Conservation (phyloP, 2,113 vertebrate genomes). For the Ornithorhynchus anatinus region DNA sequence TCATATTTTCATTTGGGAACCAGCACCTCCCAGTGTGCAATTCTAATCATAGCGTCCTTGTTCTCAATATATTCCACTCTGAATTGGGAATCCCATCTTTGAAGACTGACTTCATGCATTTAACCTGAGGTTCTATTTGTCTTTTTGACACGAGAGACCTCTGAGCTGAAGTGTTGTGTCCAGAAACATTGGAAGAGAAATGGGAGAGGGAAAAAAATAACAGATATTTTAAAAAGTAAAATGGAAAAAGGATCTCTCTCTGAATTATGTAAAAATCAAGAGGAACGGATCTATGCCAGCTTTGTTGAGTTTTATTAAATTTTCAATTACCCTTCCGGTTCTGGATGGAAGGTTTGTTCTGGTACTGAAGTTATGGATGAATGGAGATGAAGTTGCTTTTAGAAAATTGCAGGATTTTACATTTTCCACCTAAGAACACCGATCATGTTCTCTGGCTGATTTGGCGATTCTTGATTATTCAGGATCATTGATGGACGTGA, state of each 20-base stretch:
- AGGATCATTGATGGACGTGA: slow-evolving; percentile 83
- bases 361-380: rapidly evolving
- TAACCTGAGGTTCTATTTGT: rapidly evolving
- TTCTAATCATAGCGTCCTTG: rapidly evolving
- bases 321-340: not conserved
- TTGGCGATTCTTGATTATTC: slow-evolving; percentile 2
- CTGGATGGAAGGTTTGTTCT: not conserved
- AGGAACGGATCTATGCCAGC: not conserved
- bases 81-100: not conserved
- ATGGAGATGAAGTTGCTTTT: not conserved
- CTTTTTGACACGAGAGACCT: not conserved
- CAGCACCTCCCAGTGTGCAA: rapidly evolving
- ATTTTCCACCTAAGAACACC: rapidly evolving
- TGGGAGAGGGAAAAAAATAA: not conserved
- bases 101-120: rapidly evolving
- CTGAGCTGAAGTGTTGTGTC: too few relatives aligned
- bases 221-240: not conserved
- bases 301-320: not conserved
- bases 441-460: not conserved
- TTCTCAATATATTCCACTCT: too few relatives aligned
- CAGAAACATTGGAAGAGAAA: not conserved
- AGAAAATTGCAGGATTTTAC: not conserved
- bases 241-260: not conserved
- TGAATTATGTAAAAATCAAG: not conserved
- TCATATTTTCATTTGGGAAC: rapidly evolving